A percentile compares a stretch with the other conserved stretches of the same genome.
phyloP scores from a whole-genome alignment of 2,888 invertebrate species.

The Peribatodes rhomboidaria region DNA sequence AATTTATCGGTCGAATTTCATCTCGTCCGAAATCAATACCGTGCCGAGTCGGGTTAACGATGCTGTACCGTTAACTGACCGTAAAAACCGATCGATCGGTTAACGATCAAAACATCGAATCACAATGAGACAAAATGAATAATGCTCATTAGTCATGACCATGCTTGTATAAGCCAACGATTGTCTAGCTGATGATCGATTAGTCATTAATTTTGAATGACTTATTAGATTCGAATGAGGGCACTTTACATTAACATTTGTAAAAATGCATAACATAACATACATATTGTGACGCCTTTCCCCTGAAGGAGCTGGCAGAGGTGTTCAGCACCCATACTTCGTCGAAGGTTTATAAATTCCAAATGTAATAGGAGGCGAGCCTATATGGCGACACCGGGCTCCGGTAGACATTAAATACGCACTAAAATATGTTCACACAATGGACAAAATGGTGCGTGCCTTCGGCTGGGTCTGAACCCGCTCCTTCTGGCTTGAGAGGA shows the following conservation, averaged over 20 bases:
- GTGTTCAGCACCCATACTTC: too few species aligned
- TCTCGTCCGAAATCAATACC: constrained; percentile 27
- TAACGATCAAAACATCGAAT: constrained; percentile 27
- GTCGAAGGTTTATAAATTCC: too few species aligned
- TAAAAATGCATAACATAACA: too few species aligned
- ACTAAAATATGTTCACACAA: too few species aligned
- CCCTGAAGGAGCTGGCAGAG: too few species aligned
- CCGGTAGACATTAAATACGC: too few species aligned
- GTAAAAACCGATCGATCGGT: constrained; percentile 52
- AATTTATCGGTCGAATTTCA: constrained; percentile 21
- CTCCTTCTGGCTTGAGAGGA: too few species aligned
- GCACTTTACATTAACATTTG: background rate
- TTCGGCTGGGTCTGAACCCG: too few species aligned
- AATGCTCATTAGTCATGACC: constrained; percentile 39
- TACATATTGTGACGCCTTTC: too few species aligned
- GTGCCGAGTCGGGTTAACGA: constrained; percentile 52
- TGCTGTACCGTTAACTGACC: constrained; percentile 52
- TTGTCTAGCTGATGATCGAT: constrained; percentile 6
- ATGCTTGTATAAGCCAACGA: constrained; percentile 18
- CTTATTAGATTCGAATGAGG: background rate
- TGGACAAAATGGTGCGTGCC: too few species aligned
- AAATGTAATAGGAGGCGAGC: too few species aligned
- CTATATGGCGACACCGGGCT: too few species aligned
- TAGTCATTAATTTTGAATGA: constrained; percentile 17
- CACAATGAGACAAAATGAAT: constrained; percentile 42